Conservation (phyloP, 2,113 vertebrate species). For the Esox niger region DNA sequence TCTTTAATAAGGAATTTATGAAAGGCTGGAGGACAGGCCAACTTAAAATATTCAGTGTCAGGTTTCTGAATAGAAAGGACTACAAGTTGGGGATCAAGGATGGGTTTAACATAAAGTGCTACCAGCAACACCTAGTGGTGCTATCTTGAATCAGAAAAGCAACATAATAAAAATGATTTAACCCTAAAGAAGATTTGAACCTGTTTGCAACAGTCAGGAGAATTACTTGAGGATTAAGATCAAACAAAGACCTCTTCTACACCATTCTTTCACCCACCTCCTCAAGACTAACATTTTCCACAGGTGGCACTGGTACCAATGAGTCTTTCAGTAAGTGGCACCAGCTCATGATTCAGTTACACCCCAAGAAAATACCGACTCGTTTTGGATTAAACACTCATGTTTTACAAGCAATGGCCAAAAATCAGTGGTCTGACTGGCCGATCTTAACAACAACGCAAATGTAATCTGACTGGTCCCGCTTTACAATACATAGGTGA, state of each 20-base stretch:
- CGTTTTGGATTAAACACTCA: too few relatives aligned
- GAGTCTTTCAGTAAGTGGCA: too few relatives aligned
- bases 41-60: conserved; percentile 60
- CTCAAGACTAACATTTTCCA: neutral
- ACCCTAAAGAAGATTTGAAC: neutral
- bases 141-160: conserved; percentile 12
- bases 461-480: too few relatives aligned
- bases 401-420: too few relatives aligned
- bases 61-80: conserved; percentile 25
- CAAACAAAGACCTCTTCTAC: neutral
- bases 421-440: too few relatives aligned
- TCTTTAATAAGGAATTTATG: conserved; percentile 60
- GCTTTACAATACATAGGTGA: too few relatives aligned
- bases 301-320: too few relatives aligned
- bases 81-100: conserved; percentile 46
- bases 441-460: too few relatives aligned
- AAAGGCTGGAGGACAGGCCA: conserved; percentile 52
- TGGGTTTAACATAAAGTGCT: conserved; percentile 38
- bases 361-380: too few relatives aligned
- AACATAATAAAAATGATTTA: neutral
- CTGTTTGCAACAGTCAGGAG: neutral
- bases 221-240: neutral
- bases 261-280: neutral
- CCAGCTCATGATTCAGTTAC: too few relatives aligned
- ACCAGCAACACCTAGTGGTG: conserved; percentile 33